Evolutionary conservation across 1,140 invertebrate genomes (phyloP).

Genomic region (Drosophila insularis): DNA sequence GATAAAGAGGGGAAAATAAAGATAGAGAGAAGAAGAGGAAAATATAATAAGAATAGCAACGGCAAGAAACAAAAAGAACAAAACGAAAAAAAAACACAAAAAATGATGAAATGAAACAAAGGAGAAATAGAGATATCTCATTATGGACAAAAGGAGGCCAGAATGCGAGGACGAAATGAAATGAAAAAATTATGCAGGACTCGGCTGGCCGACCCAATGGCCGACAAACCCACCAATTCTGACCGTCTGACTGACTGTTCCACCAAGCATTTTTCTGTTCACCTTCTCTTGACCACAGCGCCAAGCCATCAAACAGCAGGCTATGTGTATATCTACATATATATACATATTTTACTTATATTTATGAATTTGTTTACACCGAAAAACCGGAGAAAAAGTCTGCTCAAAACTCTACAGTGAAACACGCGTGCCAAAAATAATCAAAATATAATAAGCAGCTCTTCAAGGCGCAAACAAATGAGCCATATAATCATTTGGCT

Average conservation of each 20-base stretch:
- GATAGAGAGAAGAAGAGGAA: constrained; percentile 1
- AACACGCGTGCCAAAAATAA: constrained; percentile 74
- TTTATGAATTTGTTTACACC: constrained; percentile 75
- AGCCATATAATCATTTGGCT: constrained; percentile 70
- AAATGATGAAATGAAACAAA: constrained; percentile 77
- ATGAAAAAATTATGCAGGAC: constrained; percentile 75
- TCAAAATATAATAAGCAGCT: constrained; percentile 77
- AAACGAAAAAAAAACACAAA: constrained; percentile 27
- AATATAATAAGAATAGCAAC: constrained; percentile 11
- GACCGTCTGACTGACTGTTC: neutral
- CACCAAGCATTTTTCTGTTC: neutral
- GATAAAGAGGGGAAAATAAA: constrained; percentile 13
- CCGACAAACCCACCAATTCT: constrained; percentile 12
- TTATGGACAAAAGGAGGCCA: constrained; percentile 74
- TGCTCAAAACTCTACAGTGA: constrained; percentile 18
- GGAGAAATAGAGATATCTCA: constrained; percentile 78
- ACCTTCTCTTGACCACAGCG: neutral
- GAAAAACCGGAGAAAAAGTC: constrained; percentile 18
- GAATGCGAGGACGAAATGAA: constrained; percentile 59
- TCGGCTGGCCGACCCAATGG: neutral
- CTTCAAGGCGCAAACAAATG: constrained; percentile 75
- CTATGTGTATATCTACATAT: neutral
- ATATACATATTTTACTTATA: constrained; percentile 17
- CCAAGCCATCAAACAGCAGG: neutral
- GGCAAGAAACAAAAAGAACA: constrained; percentile 16